Evolutionary conservation across 1,140 invertebrate genomes (phyloP).

Genomic region (Bombus pascuorum): DNA sequence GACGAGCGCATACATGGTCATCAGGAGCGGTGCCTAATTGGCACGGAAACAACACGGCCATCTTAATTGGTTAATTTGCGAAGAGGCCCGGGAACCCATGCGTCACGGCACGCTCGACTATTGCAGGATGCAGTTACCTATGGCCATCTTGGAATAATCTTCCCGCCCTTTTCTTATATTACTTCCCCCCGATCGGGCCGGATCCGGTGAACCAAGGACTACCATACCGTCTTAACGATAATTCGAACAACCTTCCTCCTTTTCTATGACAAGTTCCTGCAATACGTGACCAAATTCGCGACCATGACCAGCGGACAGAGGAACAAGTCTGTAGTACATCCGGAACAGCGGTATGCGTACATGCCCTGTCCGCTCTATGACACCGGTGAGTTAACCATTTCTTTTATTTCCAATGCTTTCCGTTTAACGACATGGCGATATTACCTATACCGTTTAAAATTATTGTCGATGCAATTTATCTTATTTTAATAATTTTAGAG

Average conservation of each 20-base stretch:
- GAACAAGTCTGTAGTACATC: slow-evolving; percentile 70
- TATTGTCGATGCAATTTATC: no score
- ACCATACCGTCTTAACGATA: slow-evolving; percentile 62
- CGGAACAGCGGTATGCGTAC: slow-evolving; percentile 74
- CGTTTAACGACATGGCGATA: no score
- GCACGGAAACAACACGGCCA: slow-evolving; percentile 48
- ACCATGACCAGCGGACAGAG: slow-evolving; percentile 76
- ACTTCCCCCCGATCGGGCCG: background rate
- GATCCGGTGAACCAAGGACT: background rate
- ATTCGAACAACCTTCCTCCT: slow-evolving; percentile 73
- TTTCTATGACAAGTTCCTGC: slow-evolving; percentile 77
- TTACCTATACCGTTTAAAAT: background rate
- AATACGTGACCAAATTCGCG: slow-evolving; percentile 77
- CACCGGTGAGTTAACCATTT: slow-evolving; percentile 64
- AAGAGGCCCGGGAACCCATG: slow-evolving; percentile 31
- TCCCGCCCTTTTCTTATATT: background rate
- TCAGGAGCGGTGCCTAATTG: slow-evolving; percentile 60
- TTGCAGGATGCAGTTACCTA: slow-evolving; percentile 51
- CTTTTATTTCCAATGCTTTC: no score
- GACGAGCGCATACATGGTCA: slow-evolving; percentile 2
- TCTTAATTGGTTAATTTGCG: slow-evolving; percentile 69
- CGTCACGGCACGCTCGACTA: background rate
- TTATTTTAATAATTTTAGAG: no score
- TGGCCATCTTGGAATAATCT: slow-evolving; percentile 47
- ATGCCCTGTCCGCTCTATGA: slow-evolving; percentile 79